A percentile compares a stretch with the other conserved stretches of the same genome.
phyloP scores from a whole-genome alignment of 2,113 vertebrate genomes.

The Ammodytes dubius region DNA sequence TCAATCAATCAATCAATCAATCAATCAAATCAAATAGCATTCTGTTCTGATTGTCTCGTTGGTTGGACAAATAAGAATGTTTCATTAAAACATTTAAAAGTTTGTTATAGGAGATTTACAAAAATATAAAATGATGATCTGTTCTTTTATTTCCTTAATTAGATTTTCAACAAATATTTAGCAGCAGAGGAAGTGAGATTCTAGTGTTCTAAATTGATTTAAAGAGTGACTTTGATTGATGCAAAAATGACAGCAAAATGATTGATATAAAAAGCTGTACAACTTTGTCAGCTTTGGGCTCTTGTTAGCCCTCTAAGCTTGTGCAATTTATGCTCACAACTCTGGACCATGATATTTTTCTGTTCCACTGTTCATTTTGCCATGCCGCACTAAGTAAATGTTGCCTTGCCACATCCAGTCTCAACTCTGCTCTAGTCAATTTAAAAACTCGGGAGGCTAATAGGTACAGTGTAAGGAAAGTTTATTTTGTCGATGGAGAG shows the following conservation, averaged over 20 bases:
- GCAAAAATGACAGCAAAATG: not conserved
- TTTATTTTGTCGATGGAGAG: not conserved
- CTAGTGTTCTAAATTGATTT: not conserved
- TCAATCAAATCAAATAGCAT: too few relatives aligned
- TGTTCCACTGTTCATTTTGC: too few relatives aligned
- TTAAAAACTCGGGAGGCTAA: not conserved
- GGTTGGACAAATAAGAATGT: too few relatives aligned
- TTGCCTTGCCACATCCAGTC: not conserved
- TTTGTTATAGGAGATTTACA: too few relatives aligned
- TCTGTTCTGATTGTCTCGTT: too few relatives aligned
- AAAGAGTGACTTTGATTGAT: not conserved
- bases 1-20: too few relatives aligned
- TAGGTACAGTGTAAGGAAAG: not conserved
- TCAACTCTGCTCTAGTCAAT: not conserved
- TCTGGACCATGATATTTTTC: not conserved
- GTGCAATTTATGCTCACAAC: not conserved
- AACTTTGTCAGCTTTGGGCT: not conserved
- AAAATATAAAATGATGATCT: not conserved
- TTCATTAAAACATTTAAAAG: too few relatives aligned
- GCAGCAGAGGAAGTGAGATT: not conserved
- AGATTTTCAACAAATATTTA: not conserved
- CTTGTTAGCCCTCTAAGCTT: not conserved
- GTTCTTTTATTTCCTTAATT: not conserved
- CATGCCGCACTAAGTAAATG: not conserved
- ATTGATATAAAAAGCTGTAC: not conserved